Base-by-base conservation (phyloP, 2,797 vertebrate species). In the Distichodus sexfasciatus region DNA sequence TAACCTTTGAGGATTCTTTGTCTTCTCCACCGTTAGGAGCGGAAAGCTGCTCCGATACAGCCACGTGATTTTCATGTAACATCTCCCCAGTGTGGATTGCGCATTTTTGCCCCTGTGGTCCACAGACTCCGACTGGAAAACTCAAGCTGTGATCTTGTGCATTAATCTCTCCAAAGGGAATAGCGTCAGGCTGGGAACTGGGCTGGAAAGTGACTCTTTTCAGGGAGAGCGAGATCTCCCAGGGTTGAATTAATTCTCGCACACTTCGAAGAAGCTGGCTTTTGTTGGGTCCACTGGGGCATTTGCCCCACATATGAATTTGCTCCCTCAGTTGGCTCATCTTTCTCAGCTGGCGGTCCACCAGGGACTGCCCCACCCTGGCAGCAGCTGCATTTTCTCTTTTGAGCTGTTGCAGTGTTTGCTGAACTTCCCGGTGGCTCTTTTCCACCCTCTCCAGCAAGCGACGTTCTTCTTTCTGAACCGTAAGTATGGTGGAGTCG, bases 201-300 rank as follows among this genome's bases (percentile, higher is more conserved):
- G 85, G 70, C 51, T 66, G 48, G 76, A 90, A 90, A 61, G 44
- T 54, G 23, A 88, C 84, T 19, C 83, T 87, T 81, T 91, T 92
- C 40, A 92, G 36, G 2, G 89, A 90, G 5, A 92, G 50, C 35
- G 88, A 84, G 63, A 91, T 88, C 71, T 91, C 89, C 90, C 89
- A 91, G 0, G 89, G 90, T 55, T 90, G 89, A 2, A 85, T 89
- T 46, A 81, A 74, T 66, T 91, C 88, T 43, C 77, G 69, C 15
- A 89, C 83, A 7, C 83, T 82, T 71, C 72, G 81, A 72, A 88
- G 82, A 28, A 88, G 72, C 76, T 88, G 87, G 53, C 74, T 82
- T 79, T 82, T 90, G 67, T 88, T 85, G 26, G 84, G 69, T 41
- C 80, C 87, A 55, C 69, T 78, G 5, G 84, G 77, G 1, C 23